Conservation (phyloP, 2,888 invertebrate species). For the Peribatodes rhomboidaria region DNA sequence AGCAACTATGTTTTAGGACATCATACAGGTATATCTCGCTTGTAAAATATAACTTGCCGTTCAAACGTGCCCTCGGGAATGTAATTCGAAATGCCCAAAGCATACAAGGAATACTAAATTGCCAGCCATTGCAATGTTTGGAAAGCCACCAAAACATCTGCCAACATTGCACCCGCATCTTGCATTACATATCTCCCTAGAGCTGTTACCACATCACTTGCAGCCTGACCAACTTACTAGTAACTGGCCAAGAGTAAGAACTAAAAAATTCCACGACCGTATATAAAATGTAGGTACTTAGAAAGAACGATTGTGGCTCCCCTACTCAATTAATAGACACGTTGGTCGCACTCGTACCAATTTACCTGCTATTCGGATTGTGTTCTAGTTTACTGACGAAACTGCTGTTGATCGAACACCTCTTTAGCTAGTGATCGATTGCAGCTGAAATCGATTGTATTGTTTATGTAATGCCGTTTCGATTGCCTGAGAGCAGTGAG, state of each 20-base stretch:
- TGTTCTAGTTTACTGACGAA: conserved; percentile 40
- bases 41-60: too few relatives aligned
- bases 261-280: not conserved
- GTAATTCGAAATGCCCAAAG: conserved; percentile 4
- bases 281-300: not conserved
- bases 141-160: conserved; percentile 50
- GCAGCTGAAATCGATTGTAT: conserved; percentile 36
- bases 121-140: conserved; percentile 45
- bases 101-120: conserved; percentile 39
- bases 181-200: conserved; percentile 52
- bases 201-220: conserved; percentile 40
- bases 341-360: not conserved
- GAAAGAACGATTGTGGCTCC: not conserved
- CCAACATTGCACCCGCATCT: conserved; percentile 48
- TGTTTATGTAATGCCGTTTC: conserved; percentile 32
- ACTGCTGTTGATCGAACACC: conserved; percentile 44
- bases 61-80: not conserved
- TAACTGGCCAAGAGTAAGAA: not conserved
- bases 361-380: conserved; percentile 1
- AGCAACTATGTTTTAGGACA: too few relatives aligned
- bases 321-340: not conserved
- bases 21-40: too few relatives aligned
- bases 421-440: conserved; percentile 37
- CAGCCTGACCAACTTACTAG: not conserved
- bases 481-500: conserved; percentile 17